Evolutionary conservation across 1,140 invertebrate species (phyloP).

Genomic region (Bombus consobrinus): DNA sequence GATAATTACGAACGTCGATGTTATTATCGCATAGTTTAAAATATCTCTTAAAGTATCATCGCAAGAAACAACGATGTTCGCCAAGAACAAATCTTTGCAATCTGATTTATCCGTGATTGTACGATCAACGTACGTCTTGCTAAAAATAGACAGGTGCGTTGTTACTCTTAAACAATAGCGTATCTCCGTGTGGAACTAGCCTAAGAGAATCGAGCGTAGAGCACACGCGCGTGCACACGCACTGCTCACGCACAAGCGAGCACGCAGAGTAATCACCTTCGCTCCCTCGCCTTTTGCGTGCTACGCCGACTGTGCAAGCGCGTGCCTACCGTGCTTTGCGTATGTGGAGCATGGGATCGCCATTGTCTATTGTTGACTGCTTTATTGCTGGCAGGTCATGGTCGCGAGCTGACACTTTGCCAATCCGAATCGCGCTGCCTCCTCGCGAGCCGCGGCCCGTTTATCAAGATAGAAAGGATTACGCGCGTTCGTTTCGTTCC

Average conservation of each 20-base stretch:
- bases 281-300: not conserved
- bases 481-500: slow-evolving; percentile 28
- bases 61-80: no score
- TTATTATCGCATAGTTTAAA: no score
- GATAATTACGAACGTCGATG: no score
- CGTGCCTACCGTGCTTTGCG: slow-evolving; percentile 73
- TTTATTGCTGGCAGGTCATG: slow-evolving; percentile 76
- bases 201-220: not conserved
- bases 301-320: slow-evolving; percentile 30
- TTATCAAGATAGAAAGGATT: slow-evolving; percentile 52
- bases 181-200: not conserved
- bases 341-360: slow-evolving; percentile 80
- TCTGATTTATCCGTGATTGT: no score
- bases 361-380: slow-evolving; percentile 77
- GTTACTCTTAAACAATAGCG: not conserved
- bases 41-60: no score
- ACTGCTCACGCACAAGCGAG: not conserved
- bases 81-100: no score
- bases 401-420: slow-evolving; percentile 67
- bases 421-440: slow-evolving; percentile 55
- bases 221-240: not conserved
- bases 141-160: no score
- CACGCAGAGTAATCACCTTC: slow-evolving; percentile 1
- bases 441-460: not conserved
- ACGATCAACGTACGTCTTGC: no score